Evolutionary conservation across 2,888 invertebrate species (phyloP), one percentile per base, ranked within the genome.

Genomic region (Tillus elongatus): DNA sequence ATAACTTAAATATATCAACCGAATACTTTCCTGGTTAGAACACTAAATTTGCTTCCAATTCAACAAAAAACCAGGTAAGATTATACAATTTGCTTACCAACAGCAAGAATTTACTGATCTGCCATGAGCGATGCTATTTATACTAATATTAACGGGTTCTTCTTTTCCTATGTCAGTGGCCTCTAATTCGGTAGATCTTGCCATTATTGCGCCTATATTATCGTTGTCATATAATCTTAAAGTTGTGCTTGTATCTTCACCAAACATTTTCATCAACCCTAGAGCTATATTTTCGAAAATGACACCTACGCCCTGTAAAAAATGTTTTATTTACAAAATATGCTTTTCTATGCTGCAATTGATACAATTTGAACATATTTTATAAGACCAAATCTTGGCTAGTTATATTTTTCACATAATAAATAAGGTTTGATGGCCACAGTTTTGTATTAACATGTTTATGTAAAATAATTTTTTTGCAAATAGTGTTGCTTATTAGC

Each of bases 261-360:
- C 60, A 0, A 74, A 71, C 34, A 80, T 56, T 39, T 71, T 69
- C 4, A 79, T 66, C 8, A 86, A 63, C 0, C 76, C 74, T 13
- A 70, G 60, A 0, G 83, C 84, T 1, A 80, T 74, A 36, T 70
- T 72, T 19, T 77, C 61, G 56, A 88, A 87, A 15, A 86, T 78
- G 45, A 79, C 74, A 51, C 82, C 82, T 33, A 87, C 75, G 1
- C 86, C 83, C 72, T 75, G 64, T 11, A 50, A 45, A 39, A 36
- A 37, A 42, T 9, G 10, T 34, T 33, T 24, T 13, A 6, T 10
- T 4, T 29, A 6, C 9, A 29, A 19, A 19, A 8, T 19, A n/a
- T n/a, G n/a, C n/a, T n/a, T n/a, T 30, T 24, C 4, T 4, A 31
- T n/a, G 4, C 8, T 15, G n/a, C n/a, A n/a, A n/a, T n/a, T n/a